Percentiles rank a stretch among this genome's conserved stretches.
Evolutionary conservation across 2,113 vertebrate species (phyloP).

Genomic region (Mustela nigripes): DNA sequence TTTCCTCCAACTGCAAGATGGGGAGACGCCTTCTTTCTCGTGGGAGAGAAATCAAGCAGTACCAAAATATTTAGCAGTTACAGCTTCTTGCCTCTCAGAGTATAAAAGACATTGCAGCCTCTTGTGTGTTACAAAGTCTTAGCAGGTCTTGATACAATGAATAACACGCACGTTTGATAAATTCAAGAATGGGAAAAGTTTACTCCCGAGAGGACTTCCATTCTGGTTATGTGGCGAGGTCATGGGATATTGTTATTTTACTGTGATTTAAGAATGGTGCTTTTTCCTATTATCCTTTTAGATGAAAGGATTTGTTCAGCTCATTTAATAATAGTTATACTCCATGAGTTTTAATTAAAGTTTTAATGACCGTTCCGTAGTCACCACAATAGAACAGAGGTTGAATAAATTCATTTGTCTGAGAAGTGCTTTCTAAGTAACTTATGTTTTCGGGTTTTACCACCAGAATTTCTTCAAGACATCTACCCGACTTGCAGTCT

Average conservation of each 20-base stretch:
- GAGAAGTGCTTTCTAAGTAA: conserved; percentile 62
- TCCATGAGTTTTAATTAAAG: conserved; percentile 42
- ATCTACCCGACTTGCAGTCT: conserved; percentile 87
- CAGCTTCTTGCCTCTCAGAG: neutral
- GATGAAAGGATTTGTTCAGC: conserved; percentile 44
- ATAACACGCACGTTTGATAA: neutral
- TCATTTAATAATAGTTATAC: conserved; percentile 47
- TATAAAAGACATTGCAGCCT: conserved; percentile 4
- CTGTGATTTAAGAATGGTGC: conserved; percentile 34
- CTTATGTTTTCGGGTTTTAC: conserved; percentile 69
- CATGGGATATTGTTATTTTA: neutral
- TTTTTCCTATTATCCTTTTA: conserved; percentile 49
- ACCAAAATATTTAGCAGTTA: conserved; percentile 1
- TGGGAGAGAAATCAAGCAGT: conserved; percentile 27
- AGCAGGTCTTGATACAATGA: neutral
- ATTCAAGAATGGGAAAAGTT: conserved; percentile 57
- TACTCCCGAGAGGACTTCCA: conserved; percentile 23
- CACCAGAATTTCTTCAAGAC: conserved; percentile 90
- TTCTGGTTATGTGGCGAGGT: conserved; percentile 54
- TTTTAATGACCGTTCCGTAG: conserved; percentile 43
- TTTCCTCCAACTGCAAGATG: conserved; percentile 42
- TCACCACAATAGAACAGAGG: neutral
- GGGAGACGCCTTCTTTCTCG: conserved; percentile 50
- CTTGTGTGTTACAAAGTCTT: neutral
- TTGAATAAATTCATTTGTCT: conserved; percentile 50